Conservation (phyloP, 2,797 vertebrate species). For the Selene dorsalis region DNA sequence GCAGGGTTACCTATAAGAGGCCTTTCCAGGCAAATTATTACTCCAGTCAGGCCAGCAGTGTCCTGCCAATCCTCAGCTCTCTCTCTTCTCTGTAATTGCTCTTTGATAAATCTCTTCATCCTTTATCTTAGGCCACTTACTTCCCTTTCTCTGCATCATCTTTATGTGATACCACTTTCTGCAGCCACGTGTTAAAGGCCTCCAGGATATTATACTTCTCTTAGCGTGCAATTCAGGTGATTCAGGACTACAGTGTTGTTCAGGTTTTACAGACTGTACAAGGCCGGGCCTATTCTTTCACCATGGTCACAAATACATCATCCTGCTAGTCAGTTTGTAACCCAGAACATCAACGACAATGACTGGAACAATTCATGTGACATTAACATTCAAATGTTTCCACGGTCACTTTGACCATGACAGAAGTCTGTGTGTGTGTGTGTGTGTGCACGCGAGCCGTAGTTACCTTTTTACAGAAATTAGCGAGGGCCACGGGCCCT, state of each 20-base stretch:
- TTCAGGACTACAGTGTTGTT: conserved; percentile 2
- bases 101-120: conserved; percentile 40
- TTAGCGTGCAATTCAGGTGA: conserved; percentile 3
- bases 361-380: conserved; percentile 28
- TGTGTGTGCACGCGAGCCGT: too few relatives aligned
- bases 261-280: conserved; percentile 19
- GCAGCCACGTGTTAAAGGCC: conserved; percentile 4
- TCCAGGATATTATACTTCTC: neutral
- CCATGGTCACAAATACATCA: conserved; percentile 24
- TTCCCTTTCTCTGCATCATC: conserved; percentile 5
- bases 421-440: neutral
- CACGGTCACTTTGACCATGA: neutral
- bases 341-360: conserved; percentile 16
- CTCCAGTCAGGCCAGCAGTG: conserved; percentile 38
- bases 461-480: too few relatives aligned
- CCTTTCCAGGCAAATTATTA: conserved; percentile 57
- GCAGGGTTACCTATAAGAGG: conserved; percentile 48
- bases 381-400: neutral
- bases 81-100: conserved; percentile 43
- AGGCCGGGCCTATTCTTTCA: conserved; percentile 18
- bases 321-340: conserved; percentile 38
- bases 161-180: neutral
- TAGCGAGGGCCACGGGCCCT: too few relatives aligned
- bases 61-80: conserved; percentile 52
- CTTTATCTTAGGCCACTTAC: conserved; percentile 29